phyloP scores from a whole-genome alignment of 2,797 vertebrate species.

The Podargus strigoides region DNA sequence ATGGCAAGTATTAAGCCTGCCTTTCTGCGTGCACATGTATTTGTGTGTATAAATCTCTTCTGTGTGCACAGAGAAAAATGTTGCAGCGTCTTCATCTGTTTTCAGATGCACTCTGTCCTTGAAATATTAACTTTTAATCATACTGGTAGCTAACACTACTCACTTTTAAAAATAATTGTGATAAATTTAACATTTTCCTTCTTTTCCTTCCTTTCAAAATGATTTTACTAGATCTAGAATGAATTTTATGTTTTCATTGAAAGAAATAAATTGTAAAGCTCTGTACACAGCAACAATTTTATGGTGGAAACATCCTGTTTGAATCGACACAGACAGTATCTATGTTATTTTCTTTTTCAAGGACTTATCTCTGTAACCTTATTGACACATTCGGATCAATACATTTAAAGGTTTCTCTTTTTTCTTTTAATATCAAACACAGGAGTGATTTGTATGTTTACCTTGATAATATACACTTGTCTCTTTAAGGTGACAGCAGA shows the following conservation, averaged over 20 bases:
- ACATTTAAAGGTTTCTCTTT: slow-evolving; percentile 51
- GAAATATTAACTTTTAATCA: slow-evolving; percentile 3
- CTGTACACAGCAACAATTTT: neutral
- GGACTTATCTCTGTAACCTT: slow-evolving; percentile 12
- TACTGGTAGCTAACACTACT: neutral
- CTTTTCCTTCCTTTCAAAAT: neutral
- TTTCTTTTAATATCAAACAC: slow-evolving; percentile 59
- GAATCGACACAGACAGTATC: neutral
- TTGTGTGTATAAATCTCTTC: neutral
- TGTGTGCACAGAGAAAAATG: neutral
- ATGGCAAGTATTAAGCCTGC: neutral
- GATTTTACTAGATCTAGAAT: neutral
- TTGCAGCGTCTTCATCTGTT: neutral
- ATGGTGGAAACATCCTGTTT: neutral
- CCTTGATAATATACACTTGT: slow-evolving; percentile 73
- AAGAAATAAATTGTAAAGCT: neutral
- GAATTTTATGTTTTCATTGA: neutral
- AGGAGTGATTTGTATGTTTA: slow-evolving; percentile 70
- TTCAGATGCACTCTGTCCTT: neutral
- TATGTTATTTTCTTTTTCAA: slow-evolving; percentile 39
- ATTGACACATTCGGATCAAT: slow-evolving; percentile 67
- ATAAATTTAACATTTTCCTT: neutral
- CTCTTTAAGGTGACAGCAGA: slow-evolving; percentile 81
- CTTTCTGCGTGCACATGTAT: neutral
- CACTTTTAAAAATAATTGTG: neutral